Conservation (phyloP, 2,797 vertebrate genomes). For the Coracias cyanogaster region DNA sequence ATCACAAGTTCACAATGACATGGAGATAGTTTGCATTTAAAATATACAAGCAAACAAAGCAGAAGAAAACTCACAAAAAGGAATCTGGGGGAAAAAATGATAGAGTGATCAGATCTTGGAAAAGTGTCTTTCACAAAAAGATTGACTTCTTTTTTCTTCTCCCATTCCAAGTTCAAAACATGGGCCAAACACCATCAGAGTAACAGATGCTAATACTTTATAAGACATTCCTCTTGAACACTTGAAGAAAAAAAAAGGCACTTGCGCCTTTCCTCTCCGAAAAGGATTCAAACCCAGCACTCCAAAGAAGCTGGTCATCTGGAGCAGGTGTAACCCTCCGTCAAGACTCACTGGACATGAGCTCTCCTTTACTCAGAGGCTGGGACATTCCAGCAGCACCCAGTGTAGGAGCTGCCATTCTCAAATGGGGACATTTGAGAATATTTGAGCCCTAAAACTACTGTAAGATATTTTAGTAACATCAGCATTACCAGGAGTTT, state of each 20-base stretch:
- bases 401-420: background rate
- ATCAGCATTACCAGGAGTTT: background rate
- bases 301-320: background rate
- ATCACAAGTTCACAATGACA: slow-evolving; percentile 19
- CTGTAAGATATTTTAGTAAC: background rate
- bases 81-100: background rate
- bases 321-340: rapidly evolving
- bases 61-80: background rate
- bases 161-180: background rate
- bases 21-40: background rate
- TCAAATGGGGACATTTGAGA: background rate
- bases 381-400: background rate
- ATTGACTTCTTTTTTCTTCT: background rate
- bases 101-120: background rate
- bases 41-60: background rate
- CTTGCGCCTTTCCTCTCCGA: background rate
- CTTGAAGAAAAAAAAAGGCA: background rate
- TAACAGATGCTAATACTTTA: background rate
- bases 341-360: background rate
- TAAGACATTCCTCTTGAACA: background rate
- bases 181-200: background rate
- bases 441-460: background rate
- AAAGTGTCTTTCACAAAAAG: background rate
- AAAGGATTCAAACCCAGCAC: background rate
- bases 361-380: background rate